Evolutionary conservation across 2,888 invertebrate genomes (phyloP), one percentile per base, ranked within the genome.

Genomic region (Abrostola triplasia): DNA sequence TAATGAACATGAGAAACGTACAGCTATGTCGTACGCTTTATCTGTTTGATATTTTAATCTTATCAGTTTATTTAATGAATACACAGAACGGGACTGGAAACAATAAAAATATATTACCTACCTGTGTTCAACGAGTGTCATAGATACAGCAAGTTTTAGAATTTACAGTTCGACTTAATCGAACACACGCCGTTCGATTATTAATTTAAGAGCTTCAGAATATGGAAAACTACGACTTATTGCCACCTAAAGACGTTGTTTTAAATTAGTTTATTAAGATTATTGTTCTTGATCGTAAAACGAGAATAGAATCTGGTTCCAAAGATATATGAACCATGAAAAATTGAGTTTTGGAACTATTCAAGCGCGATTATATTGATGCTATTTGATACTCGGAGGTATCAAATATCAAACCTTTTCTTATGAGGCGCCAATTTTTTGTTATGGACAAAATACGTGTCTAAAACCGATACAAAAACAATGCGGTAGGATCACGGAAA

Each of bases 351-450:
- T 90, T 86, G 74, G 78, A 88, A 84, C 85, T 85, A 87, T 83
- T 87, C 86, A 87, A 85, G 89, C 90, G 86, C 81, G 80, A 78
- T 83, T 82, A 73, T 78, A 82, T 82, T 83, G 75, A 76, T 79
- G 84, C 77, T 84, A 86, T 84, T 85, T 68, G 84, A 84, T 83
- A 83, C 81, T 68, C 77, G 58, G 69, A 81, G 71, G 85, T 90
- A 92, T 92, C 86, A 79, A 79, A 84, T 92, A 83, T 75, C 80
- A 69, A 75, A 80, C 84, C 86, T 86, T 85, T 87, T 84, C 69
- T 76, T 79, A 69, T 73, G 72, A 81, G 92, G 92, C 92, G 92
- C 93, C 92, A 88, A 86, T 88, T 90, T 88, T 88, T 88, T 79
- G 63, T 66, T 42, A 13, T 61, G 56, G 64, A 55, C 63, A 63